These are phyloP conservation scores for Lysandra bellargus DNA, from an alignment of 2,888 invertebrate genomes.

Conservation along the genomic window DNA sequence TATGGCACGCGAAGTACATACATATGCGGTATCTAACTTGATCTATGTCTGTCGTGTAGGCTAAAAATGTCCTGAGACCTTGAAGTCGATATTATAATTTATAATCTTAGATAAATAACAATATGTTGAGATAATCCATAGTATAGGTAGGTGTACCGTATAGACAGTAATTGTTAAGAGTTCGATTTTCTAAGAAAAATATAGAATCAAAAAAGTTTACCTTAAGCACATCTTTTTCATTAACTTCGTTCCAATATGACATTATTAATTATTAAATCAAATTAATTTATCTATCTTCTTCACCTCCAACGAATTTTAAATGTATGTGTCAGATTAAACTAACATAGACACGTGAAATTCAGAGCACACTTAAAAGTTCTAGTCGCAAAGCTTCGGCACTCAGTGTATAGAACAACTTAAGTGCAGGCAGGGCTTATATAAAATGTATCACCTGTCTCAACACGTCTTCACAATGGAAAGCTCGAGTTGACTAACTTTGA, in stretches of 20 bases:
- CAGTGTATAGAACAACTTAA: conserved; percentile 51
- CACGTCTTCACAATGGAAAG: conserved; percentile 45
- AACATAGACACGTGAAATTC: conserved; percentile 50
- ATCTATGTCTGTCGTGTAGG: too few relatives aligned
- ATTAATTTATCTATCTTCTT: not conserved
- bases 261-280: not conserved
- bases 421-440: conserved; percentile 67
- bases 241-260: too few relatives aligned
- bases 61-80: not conserved
- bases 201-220: too few relatives aligned
- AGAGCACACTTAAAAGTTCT: conserved; percentile 60
- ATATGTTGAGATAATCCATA: not conserved
- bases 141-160: too few relatives aligned
- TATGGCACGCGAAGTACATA: too few relatives aligned
- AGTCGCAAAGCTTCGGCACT: conserved; percentile 56
- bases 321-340: conserved; percentile 9
- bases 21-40: too few relatives aligned
- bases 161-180: too few relatives aligned
- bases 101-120: too few relatives aligned
- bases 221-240: too few relatives aligned
- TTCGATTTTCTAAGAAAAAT: too few relatives aligned
- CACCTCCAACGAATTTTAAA: not conserved
- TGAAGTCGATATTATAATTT: not conserved
- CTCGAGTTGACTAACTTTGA: conserved; percentile 40
- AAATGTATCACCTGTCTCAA: conserved; percentile 64